Evolutionary conservation across 2,797 vertebrate genomes (phyloP).

Genomic region (Macroramphosus scolopax): DNA sequence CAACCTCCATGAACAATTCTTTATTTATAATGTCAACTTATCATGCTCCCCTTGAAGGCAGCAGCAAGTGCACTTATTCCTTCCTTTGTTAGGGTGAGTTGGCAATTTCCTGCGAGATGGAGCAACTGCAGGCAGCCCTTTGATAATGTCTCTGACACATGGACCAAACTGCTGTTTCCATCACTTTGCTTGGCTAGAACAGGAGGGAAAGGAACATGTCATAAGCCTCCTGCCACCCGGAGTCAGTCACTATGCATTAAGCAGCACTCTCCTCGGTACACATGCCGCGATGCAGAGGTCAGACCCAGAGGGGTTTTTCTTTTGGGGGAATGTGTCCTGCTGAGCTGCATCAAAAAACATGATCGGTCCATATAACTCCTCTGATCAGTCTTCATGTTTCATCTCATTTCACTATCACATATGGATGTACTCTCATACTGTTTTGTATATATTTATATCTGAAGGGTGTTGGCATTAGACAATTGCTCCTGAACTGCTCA

Average conservation of each 20-base stretch:
- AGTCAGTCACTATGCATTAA: constrained; percentile 69
- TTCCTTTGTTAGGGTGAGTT: constrained; percentile 99
- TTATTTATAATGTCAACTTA: constrained; percentile 95
- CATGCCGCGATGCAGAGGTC: constrained; percentile 58
- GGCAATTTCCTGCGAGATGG: constrained; percentile 94
- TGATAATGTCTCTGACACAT: constrained; percentile 93
- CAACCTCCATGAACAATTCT: constrained; percentile 77
- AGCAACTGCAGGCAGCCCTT: constrained; percentile 91
- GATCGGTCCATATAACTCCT: constrained; percentile 1
- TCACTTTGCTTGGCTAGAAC: constrained; percentile 79
- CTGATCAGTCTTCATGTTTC: constrained; percentile 5
- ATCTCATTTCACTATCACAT: constrained; percentile 10
- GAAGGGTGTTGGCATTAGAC: too few species aligned
- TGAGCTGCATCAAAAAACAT: constrained; percentile 28
- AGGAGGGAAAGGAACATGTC: constrained; percentile 77
- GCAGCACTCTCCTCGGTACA: constrained; percentile 65
- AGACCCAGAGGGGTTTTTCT: constrained; percentile 43
- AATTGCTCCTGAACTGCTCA: too few species aligned
- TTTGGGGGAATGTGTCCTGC: constrained; percentile 47
- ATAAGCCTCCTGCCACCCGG: constrained; percentile 67
- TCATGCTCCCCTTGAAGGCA: constrained; percentile 88
- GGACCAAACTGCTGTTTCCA: constrained; percentile 88
- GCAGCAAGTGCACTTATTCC: constrained; percentile 93
- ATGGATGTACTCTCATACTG: too few species aligned
- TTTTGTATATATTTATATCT: too few species aligned